These are phyloP conservation scores for Bellardia pandia DNA, from an alignment of 2,888 invertebrate genomes.

Conservation along the genomic window DNA sequence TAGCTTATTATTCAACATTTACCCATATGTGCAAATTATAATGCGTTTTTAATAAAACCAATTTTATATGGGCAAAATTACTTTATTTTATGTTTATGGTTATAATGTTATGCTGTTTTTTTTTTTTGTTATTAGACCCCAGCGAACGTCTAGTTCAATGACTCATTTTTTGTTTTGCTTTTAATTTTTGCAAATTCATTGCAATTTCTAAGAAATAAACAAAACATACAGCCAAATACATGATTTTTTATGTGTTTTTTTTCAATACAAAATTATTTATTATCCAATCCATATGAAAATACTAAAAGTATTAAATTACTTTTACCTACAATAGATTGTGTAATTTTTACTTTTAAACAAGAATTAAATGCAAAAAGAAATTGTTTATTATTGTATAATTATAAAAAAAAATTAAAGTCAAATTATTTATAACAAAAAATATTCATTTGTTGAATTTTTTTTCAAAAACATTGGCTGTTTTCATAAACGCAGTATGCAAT, in stretches of 20 bases:
- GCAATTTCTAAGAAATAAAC: constrained; percentile 42
- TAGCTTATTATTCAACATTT: neutral
- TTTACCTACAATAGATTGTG: neutral
- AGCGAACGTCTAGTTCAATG: constrained; percentile 60
- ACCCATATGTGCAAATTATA: constrained; percentile 13
- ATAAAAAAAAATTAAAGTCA: constrained; percentile 26
- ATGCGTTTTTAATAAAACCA: constrained; percentile 45
- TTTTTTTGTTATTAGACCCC: neutral
- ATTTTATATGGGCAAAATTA: constrained; percentile 36
- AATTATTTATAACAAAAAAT: neutral
- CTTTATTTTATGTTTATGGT: constrained; percentile 24
- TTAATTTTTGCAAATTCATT: constrained; percentile 41
- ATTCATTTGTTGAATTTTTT: neutral
- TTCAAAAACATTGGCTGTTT: constrained; percentile 30
- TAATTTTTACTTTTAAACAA: constrained; percentile 4
- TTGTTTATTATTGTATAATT: constrained; percentile 5
- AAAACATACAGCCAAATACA: neutral
- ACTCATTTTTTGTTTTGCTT: constrained; percentile 66
- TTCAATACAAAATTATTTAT: constrained; percentile 10
- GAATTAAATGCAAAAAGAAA: constrained; percentile 30
- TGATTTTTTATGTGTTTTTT: constrained; percentile 27
- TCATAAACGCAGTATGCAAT: no score
- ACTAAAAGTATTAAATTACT: constrained; percentile 30
- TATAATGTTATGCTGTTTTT: constrained; percentile 9
- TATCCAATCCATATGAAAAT: neutral